A percentile compares a stretch with the other conserved stretches of the same genome.
phyloP scores from a whole-genome alignment of 2,113 vertebrate genomes.

The Phoenicopterus ruber region DNA sequence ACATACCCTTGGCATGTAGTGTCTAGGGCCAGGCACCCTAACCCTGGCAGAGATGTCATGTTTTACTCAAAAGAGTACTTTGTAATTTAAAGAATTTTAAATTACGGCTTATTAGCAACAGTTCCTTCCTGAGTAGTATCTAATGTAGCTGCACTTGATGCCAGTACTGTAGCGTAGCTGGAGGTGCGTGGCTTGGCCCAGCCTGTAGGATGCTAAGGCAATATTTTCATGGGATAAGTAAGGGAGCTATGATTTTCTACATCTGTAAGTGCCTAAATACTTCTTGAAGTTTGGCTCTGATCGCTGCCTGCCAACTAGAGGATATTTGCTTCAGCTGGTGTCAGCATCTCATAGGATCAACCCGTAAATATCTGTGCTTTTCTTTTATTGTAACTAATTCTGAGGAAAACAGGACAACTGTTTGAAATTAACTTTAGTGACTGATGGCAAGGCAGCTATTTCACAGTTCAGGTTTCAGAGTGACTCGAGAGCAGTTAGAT shows the following conservation, averaged over 20 bases:
- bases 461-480: neutral
- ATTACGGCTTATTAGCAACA: neutral
- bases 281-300: neutral
- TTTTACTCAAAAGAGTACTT: neutral
- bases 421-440: neutral
- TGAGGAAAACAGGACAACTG: neutral
- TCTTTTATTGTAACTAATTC: neutral
- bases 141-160: neutral
- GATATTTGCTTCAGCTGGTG: neutral
- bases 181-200: neutral
- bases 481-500: neutral
- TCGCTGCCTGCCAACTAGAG: neutral
- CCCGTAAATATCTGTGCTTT: neutral
- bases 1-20: rapidly evolving
- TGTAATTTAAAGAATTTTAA: neutral
- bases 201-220: neutral
- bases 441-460: neutral
- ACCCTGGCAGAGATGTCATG: neutral
- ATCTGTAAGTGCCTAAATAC: neutral
- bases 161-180: neutral
- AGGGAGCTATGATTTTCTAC: neutral
- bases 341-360: neutral
- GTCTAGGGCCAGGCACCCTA: neutral
- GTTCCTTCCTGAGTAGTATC: neutral
- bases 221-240: neutral